Evolutionary conservation across 2,888 invertebrate genomes (phyloP).

Genomic region (Onchidella celtica): DNA sequence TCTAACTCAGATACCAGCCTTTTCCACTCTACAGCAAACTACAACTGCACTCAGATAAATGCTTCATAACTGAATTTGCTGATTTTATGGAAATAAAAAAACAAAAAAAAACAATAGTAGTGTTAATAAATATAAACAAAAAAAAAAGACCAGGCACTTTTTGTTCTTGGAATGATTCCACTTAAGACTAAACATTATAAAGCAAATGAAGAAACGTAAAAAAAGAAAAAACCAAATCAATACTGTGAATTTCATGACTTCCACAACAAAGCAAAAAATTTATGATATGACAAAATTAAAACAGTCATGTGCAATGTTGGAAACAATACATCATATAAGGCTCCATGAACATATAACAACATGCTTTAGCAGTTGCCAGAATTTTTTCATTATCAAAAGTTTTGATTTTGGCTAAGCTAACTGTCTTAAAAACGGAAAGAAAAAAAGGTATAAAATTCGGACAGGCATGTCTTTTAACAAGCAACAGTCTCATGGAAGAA

Average conservation of each 20-base stretch:
- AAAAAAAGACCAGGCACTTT: conserved; percentile 26
- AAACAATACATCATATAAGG: conserved; percentile 7
- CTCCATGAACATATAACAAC: neutral
- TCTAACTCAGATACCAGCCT: neutral
- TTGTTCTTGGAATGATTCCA: conserved; percentile 26
- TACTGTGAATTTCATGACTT: neutral
- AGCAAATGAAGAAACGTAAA: conserved; percentile 1
- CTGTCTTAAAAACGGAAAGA: neutral
- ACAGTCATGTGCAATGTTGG: neutral
- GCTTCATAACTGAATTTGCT: neutral
- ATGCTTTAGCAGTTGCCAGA: conserved; percentile 5
- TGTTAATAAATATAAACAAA: neutral
- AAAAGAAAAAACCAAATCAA: neutral
- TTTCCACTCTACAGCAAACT: neutral
- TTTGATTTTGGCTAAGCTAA: neutral
- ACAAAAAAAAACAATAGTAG: neutral
- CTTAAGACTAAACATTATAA: conserved; percentile 6
- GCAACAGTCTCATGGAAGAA: conserved; percentile 33
- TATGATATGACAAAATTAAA: neutral
- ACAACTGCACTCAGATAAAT: neutral
- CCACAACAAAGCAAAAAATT: neutral
- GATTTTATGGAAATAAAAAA: neutral
- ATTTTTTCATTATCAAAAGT: neutral
- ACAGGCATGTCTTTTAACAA: conserved; percentile 18
- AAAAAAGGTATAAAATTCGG: neutral